These are phyloP conservation scores for Mustela nigripes DNA, from an alignment of 2,113 vertebrate species.

Conservation along the genomic window DNA sequence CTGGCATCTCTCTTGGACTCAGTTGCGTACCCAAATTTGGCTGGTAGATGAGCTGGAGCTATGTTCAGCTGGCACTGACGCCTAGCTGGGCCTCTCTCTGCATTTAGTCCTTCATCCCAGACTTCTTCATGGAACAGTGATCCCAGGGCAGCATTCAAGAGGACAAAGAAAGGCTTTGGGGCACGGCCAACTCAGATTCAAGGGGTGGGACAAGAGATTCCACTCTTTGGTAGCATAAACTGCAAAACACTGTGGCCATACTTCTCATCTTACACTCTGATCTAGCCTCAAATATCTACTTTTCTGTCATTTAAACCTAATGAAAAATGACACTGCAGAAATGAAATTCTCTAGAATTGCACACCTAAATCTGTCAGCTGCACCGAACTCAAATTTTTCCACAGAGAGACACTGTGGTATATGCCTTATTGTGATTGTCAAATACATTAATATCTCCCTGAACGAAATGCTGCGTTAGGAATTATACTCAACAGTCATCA, in stretches of 20 bases:
- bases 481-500: constrained; percentile 39
- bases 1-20: background rate
- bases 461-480: constrained; percentile 24
- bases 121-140: background rate
- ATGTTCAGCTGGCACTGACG: background rate
- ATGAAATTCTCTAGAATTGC: background rate
- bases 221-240: background rate
- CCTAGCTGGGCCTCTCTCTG: background rate
- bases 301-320: constrained; percentile 48
- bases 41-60: background rate
- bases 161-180: background rate
- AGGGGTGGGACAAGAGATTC: background rate
- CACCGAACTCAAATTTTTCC: constrained; percentile 38
- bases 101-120: background rate
- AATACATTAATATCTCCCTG: constrained; percentile 16
- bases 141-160: background rate
- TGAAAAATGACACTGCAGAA: background rate
- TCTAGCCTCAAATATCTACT: background rate
- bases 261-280: constrained; percentile 18
- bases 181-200: background rate
- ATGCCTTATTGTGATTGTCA: constrained; percentile 21
- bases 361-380: constrained; percentile 16
- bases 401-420: background rate
- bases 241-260: background rate
- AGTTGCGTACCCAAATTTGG: background rate